Conservation (phyloP, 1,140 invertebrate species). For the Tetragnatha versicolor region DNA sequence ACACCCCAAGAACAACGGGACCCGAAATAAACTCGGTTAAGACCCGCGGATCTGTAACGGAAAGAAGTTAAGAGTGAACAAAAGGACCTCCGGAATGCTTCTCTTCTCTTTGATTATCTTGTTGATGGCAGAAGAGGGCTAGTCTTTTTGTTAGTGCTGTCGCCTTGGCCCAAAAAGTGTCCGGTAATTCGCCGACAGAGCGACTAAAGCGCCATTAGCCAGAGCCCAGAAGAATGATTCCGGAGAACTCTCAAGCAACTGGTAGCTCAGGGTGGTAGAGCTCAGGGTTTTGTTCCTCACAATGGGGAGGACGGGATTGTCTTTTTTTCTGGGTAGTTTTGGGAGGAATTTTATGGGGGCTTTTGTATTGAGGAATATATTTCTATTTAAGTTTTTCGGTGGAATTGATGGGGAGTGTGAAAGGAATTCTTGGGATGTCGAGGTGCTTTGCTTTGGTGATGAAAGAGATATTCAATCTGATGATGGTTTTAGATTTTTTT, state of each 20-base stretch:
- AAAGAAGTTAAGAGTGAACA: neutral
- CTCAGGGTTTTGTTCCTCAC: neutral
- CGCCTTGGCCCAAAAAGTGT: neutral
- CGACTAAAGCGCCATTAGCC: neutral
- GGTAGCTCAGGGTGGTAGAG: too few species aligned
- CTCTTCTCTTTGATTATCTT: slow-evolving; percentile 8
- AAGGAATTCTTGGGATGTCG: too few species aligned
- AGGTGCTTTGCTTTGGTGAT: too few species aligned
- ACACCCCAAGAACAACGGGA: too few species aligned
- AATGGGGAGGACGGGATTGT: neutral
- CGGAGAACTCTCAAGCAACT: too few species aligned
- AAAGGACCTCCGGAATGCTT: neutral
- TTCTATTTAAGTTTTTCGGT: too few species aligned
- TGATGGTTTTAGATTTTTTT: too few species aligned
- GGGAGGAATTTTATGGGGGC: too few species aligned
- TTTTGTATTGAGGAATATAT: too few species aligned
- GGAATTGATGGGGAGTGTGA: too few species aligned
- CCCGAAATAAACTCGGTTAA: neutral
- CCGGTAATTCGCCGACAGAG: neutral
- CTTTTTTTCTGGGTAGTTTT: neutral
- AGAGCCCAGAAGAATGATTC: neutral
- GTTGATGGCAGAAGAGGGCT: slow-evolving; percentile 7
- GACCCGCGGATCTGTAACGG: neutral
- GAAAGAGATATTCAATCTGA: too few species aligned
- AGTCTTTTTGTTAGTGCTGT: neutral